Percentiles rank a stretch among this genome's conserved stretches.
Evolutionary conservation across 2,888 invertebrate genomes (phyloP).

Genomic region (Cyclophora albipunctata): DNA sequence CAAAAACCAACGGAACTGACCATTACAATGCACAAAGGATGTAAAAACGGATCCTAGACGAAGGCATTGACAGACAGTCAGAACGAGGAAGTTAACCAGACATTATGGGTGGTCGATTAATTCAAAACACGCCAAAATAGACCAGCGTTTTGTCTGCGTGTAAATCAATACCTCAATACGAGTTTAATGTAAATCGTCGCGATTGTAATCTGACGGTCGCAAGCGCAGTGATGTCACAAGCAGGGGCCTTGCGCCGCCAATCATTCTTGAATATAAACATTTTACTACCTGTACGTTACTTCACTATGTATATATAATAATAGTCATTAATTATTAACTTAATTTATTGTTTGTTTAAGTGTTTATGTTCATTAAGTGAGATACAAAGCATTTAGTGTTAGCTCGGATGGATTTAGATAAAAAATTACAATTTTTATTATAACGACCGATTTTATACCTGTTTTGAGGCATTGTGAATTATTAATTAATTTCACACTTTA

Average conservation of each 20-base stretch:
- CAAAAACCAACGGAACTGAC: neutral
- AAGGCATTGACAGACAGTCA: neutral
- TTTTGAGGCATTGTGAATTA: too few species aligned
- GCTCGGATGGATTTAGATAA: too few species aligned
- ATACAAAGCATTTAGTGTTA: too few species aligned
- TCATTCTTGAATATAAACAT: constrained; percentile 28
- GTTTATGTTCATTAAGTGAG: too few species aligned
- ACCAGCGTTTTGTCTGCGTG: constrained; percentile 37
- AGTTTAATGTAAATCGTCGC: constrained; percentile 64
- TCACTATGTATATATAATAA: too few species aligned
- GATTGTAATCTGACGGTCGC: constrained; percentile 54
- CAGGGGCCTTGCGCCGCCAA: constrained; percentile 33
- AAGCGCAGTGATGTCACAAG: constrained; percentile 55
- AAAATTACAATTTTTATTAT: too few species aligned
- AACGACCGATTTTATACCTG: too few species aligned
- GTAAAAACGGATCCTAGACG: too few species aligned
- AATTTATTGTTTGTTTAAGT: too few species aligned
- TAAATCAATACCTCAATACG: constrained; percentile 52
- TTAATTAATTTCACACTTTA: too few species aligned
- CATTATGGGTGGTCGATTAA: constrained; percentile 53
- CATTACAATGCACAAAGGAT: neutral
- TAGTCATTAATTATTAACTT: too few species aligned
- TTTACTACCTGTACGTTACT: constrained; percentile 14
- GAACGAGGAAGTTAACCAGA: constrained; percentile 13
- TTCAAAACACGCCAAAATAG: constrained; percentile 46